Base-by-base conservation (phyloP, 2,113 vertebrate genomes). In the Etheostoma cragini region DNA sequence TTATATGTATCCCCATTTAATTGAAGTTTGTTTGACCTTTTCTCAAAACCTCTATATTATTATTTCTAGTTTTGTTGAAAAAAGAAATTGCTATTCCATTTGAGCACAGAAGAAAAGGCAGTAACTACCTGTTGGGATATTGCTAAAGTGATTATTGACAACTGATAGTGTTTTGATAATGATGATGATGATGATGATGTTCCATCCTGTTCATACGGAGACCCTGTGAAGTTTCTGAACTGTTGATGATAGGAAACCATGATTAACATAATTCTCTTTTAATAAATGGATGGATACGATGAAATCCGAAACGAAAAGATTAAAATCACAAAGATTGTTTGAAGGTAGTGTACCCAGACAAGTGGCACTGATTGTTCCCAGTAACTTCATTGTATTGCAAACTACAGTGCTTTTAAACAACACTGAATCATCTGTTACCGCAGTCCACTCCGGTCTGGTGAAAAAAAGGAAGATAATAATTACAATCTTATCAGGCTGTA, bases 381-480 rank as follows among this genome's bases (percentile, higher is more conserved):
- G 22, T 60, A 60, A 35, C 49, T 72, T 33, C 13, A 50, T 21
- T 61, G 17, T 61, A 14, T 60, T 19, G 6, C 30, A 42, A 63
- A 24, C 14, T 14, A 21, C 56, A 63, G 8, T 56, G 19, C 42
- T 45, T 35, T 6, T 75, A 26, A 72, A 21, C 66, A 71, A 21
- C 22, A 13, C 10, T 69, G 47, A 57, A 63, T 75, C 56, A 54
- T 80, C 22, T 42, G 35, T 11, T 15, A 22, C 21, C 21, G 38
- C 50, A 2, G 47, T 70, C 58, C 45, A 73, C 52, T 50, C 15
- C 42, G 67, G 49, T 68, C 49, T 64, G 49, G 10, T 19, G 42
- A 65, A 72, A 69, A 72, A 69, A 72, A 72, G 65, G 21, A 26
- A 61, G 21, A 38, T 45, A 21, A 10, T 46, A 61, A 62, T 50